A percentile compares a stretch with the other conserved stretches of the same genome.
Evolutionary conservation across 2,113 vertebrate species (phyloP).

Genomic region (Solea senegalensis): DNA sequence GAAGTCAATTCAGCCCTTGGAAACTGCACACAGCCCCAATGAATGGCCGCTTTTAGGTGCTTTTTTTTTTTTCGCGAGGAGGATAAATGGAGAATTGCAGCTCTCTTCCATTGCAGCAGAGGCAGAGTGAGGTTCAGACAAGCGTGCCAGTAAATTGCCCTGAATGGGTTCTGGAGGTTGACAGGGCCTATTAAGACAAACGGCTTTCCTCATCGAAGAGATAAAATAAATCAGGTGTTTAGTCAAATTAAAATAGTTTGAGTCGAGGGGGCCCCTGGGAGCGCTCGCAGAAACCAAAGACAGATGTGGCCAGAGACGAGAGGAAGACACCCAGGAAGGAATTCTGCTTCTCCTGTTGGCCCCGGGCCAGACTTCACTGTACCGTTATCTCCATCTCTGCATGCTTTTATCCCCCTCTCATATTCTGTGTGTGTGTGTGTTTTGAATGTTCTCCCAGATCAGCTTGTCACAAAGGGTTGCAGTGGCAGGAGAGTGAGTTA

Average conservation of each 20-base stretch:
- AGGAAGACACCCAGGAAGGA: slow-evolving; percentile 90
- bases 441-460: slow-evolving; percentile 61
- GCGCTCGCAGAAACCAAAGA: slow-evolving; percentile 95
- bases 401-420: slow-evolving; percentile 42
- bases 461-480: slow-evolving; percentile 79
- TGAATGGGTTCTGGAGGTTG: slow-evolving; percentile 96
- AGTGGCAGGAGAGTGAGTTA: slow-evolving; percentile 80
- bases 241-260: slow-evolving; percentile 99
- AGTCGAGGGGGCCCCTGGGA: slow-evolving; percentile 96
- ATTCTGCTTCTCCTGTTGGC: slow-evolving; percentile 74
- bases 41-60: slow-evolving; percentile 97
- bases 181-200: slow-evolving; percentile 99
- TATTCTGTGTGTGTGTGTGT: slow-evolving; percentile 33
- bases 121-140: slow-evolving; percentile 72
- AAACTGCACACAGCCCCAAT: slow-evolving; percentile 89
- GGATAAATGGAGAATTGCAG: slow-evolving; percentile 94
- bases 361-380: slow-evolving; percentile 65
- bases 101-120: slow-evolving; percentile 87
- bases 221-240: slow-evolving; percentile 99
- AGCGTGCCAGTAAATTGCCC: slow-evolving; percentile 94
- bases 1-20: slow-evolving; percentile 94
- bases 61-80: slow-evolving; percentile 82
- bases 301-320: slow-evolving; percentile 93
- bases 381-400: slow-evolving; percentile 60
- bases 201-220: slow-evolving; percentile 97